Base-by-base conservation (phyloP, 1,140 invertebrate genomes). In the Neomicropteryx cornuta region DNA sequence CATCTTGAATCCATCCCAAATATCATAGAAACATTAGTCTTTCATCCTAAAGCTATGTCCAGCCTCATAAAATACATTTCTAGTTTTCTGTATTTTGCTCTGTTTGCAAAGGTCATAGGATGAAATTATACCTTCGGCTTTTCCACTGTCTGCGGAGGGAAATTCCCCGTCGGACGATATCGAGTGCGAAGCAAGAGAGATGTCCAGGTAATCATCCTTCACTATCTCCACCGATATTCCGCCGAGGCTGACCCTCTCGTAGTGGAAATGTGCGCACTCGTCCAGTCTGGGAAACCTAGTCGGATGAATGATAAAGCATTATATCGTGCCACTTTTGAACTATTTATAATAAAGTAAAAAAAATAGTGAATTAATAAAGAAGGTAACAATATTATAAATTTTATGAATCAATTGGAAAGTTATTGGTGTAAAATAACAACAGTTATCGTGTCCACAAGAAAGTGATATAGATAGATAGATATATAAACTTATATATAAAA, bases 211-310 rank as follows among this genome's bases (percentile, higher is more conserved):
- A n/a, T n/a, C n/a, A n/a, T n/a, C n/a, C 0, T 53, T 50, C 40
- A 57, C 50, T 2, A 53, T 47, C 36, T 56, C 51, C 1, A 64
- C 83, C 54, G 77, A 73, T 5, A 94, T 62, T 0, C 76, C 72
- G 10, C 80, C 77, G 43, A 97, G 71, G 48, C 91, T 85, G 1
- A 96, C 90, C 46, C 86, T 75, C 51, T 96, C 93, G 61, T 97
- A 97, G 60, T 97, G 93, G 64, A 97, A 97, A 60, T 97, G 93
- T n/a, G 92, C 92, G 66, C 92, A 97, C 60, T 97, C 91, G 59
- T 96, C 88, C 41, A 97, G 70, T 58, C 92, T 93, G 5, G 92
- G 92, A 70, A 96, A 97, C 5, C 76, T 66, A 39, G 40, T 38
- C 17, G 48, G 50, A 53, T 55, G 52, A 17, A 46, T 48, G 24